Conservation (phyloP, 2,888 invertebrate species). For the Quadroppia sp. region DNA sequence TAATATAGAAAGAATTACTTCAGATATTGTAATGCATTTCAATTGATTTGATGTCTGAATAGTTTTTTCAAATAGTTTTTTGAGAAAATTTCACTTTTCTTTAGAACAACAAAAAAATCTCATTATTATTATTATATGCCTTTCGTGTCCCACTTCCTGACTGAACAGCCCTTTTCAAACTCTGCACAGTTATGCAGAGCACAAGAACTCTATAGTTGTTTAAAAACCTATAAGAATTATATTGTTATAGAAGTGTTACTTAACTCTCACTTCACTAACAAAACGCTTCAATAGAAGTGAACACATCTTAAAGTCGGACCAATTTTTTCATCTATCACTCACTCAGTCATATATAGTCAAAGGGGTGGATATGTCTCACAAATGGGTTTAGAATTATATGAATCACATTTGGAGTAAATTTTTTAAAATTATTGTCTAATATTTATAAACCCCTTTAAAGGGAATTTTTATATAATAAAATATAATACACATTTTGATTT, state of each 20-base stretch:
- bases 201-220: background rate
- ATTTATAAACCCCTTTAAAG: too few relatives aligned
- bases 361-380: too few relatives aligned
- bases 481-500: too few relatives aligned
- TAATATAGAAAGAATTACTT: too few relatives aligned
- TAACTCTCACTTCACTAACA: background rate
- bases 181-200: background rate
- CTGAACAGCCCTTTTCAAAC: background rate
- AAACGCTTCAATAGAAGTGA: constrained; percentile 10
- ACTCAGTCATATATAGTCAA: background rate
- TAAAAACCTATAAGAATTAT: background rate
- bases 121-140: background rate
- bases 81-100: background rate
- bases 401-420: too few relatives aligned
- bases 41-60: too few relatives aligned
- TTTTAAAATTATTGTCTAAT: too few relatives aligned
- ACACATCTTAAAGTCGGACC: background rate
- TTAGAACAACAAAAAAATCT: background rate
- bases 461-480: too few relatives aligned
- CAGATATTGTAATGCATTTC: too few relatives aligned
- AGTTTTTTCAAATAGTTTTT: background rate
- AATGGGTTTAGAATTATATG: too few relatives aligned
- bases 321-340: constrained; percentile 1
- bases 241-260: background rate
- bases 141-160: constrained; percentile 3